These are phyloP conservation scores for Gnathonemus echidnorhynchus DNA, from an alignment of 2,113 vertebrate species.

Conservation along the genomic window DNA sequence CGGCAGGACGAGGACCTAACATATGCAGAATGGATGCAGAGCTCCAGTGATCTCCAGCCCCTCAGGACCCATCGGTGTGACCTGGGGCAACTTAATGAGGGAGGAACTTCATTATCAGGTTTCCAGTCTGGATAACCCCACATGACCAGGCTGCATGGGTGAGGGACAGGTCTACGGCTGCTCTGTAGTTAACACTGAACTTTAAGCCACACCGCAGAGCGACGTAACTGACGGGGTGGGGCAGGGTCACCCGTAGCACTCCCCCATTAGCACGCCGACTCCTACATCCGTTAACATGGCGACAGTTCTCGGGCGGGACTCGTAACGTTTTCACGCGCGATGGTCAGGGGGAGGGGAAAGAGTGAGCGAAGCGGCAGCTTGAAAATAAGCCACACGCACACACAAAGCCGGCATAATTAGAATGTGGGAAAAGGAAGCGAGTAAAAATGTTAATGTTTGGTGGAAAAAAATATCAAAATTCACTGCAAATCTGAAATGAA, in stretches of 20 bases:
- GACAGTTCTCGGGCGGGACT: not conserved
- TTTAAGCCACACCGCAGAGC: not conserved
- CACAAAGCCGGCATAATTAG: constrained; percentile 28
- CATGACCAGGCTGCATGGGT: not conserved
- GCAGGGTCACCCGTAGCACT: constrained; percentile 24
- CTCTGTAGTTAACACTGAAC: not conserved
- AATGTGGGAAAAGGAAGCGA: constrained; percentile 20
- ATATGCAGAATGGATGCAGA: not conserved
- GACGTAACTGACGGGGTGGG: not conserved
- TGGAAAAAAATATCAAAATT: constrained; percentile 21
- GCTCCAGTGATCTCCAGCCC: not conserved
- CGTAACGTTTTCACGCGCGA: constrained; percentile 29
- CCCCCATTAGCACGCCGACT: not conserved
- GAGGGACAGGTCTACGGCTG: not conserved
- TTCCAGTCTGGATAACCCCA: not conserved
- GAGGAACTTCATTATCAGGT: not conserved
- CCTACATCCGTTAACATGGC: constrained; percentile 23
- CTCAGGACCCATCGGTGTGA: not conserved
- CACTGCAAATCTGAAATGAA: constrained; percentile 25
- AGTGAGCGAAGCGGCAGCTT: constrained; percentile 26
- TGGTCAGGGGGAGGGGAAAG: no score
- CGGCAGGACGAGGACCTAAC: not conserved
- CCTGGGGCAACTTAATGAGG: not conserved
- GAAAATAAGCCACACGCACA: constrained; percentile 15
- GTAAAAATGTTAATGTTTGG: constrained; percentile 31